Base-by-base conservation (phyloP, 2,888 invertebrate species). In the Synanthedon vespiformis region DNA sequence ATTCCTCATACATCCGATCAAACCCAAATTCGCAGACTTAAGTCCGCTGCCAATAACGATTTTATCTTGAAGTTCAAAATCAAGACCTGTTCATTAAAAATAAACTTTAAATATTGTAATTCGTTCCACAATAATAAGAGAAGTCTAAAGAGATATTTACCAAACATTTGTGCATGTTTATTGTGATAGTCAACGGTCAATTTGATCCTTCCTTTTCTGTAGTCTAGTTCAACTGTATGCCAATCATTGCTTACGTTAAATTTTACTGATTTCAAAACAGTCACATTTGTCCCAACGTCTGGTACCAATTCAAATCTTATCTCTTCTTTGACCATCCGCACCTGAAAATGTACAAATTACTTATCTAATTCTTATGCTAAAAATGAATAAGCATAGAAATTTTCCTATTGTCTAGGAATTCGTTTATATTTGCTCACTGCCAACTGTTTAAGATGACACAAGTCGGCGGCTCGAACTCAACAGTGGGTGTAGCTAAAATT, bases 1-100 rank as follows among this genome's bases (percentile, higher is more conserved):
- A 67, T 96, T 94, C 58, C 95, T 90, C 90, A 97, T 94, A 72
- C 98, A 98, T 27, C 98, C 98, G 51, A 96, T 94, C 52, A 97
- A 88, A 4, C 97, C 96, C 70, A 90, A 79, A 63, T 92, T 92
- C 12, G 90, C 90, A 40, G 89, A 90, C 74, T 92, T 91, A 14
- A 93, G 88, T 49, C 95, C 95, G 67, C 94, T 95, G 54, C 95
- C 95, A 60, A 95, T 93, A 55, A 93, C 91, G 56, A 93, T 90
- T 72, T 90, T 91, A 68, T 92, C 90, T 63, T 91, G 92, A 12
- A 93, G 80, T 65, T 90, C 90, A 63, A 93, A 92, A 59, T 90
- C 89, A 68, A 92, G 74, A 44, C 87, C 88, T 88, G 65, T 52
- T 61, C 61, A 12, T 1, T 41, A 51, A 44, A 50, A 52, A 53